Evolutionary conservation across 2,113 vertebrate genomes (phyloP).

Genomic region (Rhinolophus sinicus): DNA sequence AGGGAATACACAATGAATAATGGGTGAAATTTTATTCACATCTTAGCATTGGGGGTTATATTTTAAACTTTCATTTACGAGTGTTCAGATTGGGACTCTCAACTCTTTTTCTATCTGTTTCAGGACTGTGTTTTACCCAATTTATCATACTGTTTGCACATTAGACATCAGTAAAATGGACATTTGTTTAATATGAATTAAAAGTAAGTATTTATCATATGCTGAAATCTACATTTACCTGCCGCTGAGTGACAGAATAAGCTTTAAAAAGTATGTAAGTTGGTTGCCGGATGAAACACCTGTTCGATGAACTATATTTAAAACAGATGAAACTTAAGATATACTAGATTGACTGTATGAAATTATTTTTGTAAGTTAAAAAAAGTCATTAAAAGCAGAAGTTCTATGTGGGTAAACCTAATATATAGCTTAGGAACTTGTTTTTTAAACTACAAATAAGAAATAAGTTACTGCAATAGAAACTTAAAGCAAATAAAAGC

Average conservation of each 20-base stretch:
- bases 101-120: too few relatives aligned
- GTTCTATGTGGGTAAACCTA: not conserved
- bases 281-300: not conserved
- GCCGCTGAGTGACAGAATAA: not conserved
- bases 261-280: not conserved
- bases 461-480: not conserved
- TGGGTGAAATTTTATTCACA: not conserved
- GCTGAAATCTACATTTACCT: not conserved
- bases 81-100: not conserved
- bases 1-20: not conserved
- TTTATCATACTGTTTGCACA: not conserved
- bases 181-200: not conserved
- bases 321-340: not conserved
- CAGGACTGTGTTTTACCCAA: not conserved
- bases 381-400: not conserved
- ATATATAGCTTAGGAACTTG: not conserved
- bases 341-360: not conserved
- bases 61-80: not conserved
- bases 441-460: not conserved
- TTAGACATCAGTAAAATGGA: not conserved
- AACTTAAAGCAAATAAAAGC: not conserved
- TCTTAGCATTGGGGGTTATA: not conserved
- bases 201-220: not conserved
- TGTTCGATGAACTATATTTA: not conserved
- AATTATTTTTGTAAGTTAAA: not conserved